A percentile compares a stretch with the other conserved stretches of the same genome.
phyloP scores from a whole-genome alignment of 1,140 invertebrate species.

The Lepidurus couesii region DNA sequence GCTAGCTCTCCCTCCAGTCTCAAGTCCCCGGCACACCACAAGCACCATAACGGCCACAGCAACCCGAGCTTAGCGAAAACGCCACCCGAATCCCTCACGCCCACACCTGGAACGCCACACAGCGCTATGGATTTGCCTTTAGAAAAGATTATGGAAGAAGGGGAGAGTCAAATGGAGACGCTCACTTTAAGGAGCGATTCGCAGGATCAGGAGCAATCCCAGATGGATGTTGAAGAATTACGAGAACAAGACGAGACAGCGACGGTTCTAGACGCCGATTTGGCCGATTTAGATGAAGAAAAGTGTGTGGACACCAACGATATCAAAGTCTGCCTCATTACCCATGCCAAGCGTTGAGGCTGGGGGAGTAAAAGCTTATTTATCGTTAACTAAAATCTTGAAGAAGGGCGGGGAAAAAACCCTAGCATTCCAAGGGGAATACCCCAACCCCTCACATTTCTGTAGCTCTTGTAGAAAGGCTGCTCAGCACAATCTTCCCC shows the following conservation, averaged over 20 bases:
- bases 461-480: neutral
- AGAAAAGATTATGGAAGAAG: slow-evolving; percentile 50
- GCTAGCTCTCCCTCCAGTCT: neutral
- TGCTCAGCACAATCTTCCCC: neutral
- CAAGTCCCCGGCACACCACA: slow-evolving; percentile 23
- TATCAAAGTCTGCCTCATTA: slow-evolving; percentile 16
- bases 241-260: neutral
- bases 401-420: too few relatives aligned
- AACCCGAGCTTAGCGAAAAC: slow-evolving; percentile 35
- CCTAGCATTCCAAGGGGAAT: too few relatives aligned
- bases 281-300: slow-evolving; percentile 34
- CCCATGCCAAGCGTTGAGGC: neutral
- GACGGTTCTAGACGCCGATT: slow-evolving; percentile 43
- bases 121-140: slow-evolving; percentile 37
- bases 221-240: neutral
- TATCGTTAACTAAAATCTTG: neutral
- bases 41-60: slow-evolving; percentile 28
- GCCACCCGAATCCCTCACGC: slow-evolving; percentile 25
- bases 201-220: neutral
- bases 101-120: slow-evolving; percentile 33
- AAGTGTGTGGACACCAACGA: neutral
- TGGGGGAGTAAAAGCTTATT: neutral
- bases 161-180: slow-evolving; percentile 28
- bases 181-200: slow-evolving; percentile 11
- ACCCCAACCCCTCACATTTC: neutral